phyloP scores from a whole-genome alignment of 2,797 vertebrate genomes.

The Etheostoma nigrum region DNA sequence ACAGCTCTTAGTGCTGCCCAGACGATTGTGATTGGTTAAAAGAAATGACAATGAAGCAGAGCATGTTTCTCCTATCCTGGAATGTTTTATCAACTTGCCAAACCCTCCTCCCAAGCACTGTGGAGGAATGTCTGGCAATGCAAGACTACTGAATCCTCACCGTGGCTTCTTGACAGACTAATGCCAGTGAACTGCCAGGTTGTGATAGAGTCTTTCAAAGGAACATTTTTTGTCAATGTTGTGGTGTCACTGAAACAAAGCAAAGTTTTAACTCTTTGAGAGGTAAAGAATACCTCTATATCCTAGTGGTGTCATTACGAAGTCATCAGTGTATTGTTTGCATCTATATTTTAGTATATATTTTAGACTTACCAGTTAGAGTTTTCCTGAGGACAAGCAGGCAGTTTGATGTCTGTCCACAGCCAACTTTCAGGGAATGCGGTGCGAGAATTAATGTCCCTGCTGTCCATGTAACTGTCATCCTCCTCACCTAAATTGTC shows the following conservation, averaged over 20 bases:
- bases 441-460: slow-evolving; percentile 68
- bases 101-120: too few species aligned
- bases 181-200: slow-evolving; percentile 92
- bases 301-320: not conserved
- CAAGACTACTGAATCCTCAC: slow-evolving; percentile 50
- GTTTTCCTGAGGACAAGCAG: not conserved
- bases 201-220: slow-evolving; percentile 91
- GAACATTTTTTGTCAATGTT: slow-evolving; percentile 28
- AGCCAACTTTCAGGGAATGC: slow-evolving; percentile 91
- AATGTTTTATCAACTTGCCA: too few species aligned
- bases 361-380: slow-evolving; percentile 77
- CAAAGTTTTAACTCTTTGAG: fast-evolving
- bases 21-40: too few species aligned
- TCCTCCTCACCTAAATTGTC: slow-evolving; percentile 68
- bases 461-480: slow-evolving; percentile 63
- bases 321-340: not conserved
- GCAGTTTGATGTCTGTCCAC: slow-evolving; percentile 80
- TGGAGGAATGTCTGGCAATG: too few species aligned
- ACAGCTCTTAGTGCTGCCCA: too few species aligned
- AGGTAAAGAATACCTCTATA: not conserved
- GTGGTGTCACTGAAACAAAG: slow-evolving; percentile 33
- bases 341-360: not conserved
- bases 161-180: slow-evolving; percentile 82
- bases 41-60: too few species aligned
- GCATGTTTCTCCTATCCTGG: too few species aligned